Conservation (phyloP, 1,140 invertebrate species). For the Lepidurus couesii region DNA sequence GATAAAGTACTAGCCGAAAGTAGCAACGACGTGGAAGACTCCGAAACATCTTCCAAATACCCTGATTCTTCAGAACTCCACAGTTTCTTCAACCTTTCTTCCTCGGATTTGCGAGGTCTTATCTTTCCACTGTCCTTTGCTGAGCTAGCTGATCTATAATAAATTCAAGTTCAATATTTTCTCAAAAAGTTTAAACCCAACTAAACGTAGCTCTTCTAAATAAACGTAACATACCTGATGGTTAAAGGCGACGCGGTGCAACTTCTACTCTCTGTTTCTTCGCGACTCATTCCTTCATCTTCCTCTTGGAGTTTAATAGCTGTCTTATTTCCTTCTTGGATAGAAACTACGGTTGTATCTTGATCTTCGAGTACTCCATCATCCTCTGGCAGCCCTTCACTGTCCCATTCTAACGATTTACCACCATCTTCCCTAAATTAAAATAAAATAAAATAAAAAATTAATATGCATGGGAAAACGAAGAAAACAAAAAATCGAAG, state of each 20-base stretch:
- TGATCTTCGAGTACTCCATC: slow-evolving; percentile 26
- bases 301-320: slow-evolving; percentile 36
- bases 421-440: slow-evolving; percentile 39
- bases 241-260: slow-evolving; percentile 29
- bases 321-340: slow-evolving; percentile 32
- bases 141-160: slow-evolving; percentile 30
- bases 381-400: slow-evolving; percentile 38
- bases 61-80: slow-evolving; percentile 39
- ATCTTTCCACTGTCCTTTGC: slow-evolving; percentile 26
- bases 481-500: not conserved
- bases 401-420: slow-evolving; percentile 44
- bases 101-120: slow-evolving; percentile 25
- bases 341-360: slow-evolving; percentile 19
- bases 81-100: slow-evolving; percentile 23
- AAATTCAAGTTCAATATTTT: slow-evolving; percentile 24
- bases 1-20: slow-evolving; percentile 23
- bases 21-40: slow-evolving; percentile 1
- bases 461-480: not conserved
- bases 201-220: not conserved
- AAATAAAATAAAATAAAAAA: not conserved
- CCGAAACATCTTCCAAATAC: slow-evolving; percentile 34
- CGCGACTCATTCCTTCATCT: slow-evolving; percentile 31
- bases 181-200: not conserved
- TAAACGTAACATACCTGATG: slow-evolving; percentile 31
- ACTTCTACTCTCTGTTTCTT: slow-evolving; percentile 16